These are phyloP conservation scores for Urocitellus parryii DNA, from an alignment of 2,113 vertebrate genomes.

Conservation along the genomic window DNA sequence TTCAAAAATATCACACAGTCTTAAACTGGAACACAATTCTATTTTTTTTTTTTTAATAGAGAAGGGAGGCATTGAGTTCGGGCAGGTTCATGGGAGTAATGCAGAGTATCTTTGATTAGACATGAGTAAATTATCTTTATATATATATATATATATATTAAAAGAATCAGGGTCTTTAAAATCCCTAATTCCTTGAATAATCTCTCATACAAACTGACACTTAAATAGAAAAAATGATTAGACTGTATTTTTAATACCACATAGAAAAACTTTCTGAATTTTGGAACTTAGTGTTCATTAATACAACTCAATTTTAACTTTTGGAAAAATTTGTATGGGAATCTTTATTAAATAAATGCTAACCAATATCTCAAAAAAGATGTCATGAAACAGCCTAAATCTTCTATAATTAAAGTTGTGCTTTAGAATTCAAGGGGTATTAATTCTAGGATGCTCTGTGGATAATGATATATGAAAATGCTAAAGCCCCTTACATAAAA, in stretches of 20 bases:
- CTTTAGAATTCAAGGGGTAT: accelerated
- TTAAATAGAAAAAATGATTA: not conserved
- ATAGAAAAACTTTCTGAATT: not conserved
- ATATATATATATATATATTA: not conserved
- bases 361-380: not conserved
- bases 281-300: not conserved
- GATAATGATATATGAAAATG: not conserved
- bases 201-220: not conserved
- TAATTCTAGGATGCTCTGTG: not conserved
- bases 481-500: not conserved
- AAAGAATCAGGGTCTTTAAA: not conserved
- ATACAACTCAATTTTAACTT: not conserved
- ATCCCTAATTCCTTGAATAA: too few species aligned
- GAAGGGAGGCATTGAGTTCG: not conserved
- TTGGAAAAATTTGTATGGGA: not conserved
- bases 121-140: not conserved
- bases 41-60: not conserved
- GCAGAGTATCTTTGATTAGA: not conserved
- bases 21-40: not conserved
- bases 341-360: not conserved
- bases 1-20: not conserved
- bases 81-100: accelerated
- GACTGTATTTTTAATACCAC: not conserved
- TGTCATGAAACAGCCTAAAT: not conserved
- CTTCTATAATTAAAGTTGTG: not conserved